Evolutionary conservation across 1,140 invertebrate genomes (phyloP), one percentile per base, ranked within the genome.

Genomic region (Phymorhynchus buccinoides): DNA sequence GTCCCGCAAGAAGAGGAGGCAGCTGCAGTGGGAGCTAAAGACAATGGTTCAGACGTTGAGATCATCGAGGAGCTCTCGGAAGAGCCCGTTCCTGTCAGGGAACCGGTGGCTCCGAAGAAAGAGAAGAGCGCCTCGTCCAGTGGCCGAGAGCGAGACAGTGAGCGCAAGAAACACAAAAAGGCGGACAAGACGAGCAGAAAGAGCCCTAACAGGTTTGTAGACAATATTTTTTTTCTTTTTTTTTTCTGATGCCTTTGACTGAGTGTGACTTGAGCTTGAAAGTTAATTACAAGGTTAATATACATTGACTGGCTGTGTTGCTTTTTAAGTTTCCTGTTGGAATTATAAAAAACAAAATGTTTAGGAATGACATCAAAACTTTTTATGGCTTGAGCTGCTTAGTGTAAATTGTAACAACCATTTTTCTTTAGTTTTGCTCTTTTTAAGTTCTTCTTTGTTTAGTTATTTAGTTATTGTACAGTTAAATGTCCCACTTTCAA

Each of bases 101-200:
- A 39, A 30, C 14, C 18, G 2, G 30, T 22, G 4, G 22, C n/a
- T 30, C 30, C 35, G 22, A 81, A 22, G n/a, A 80, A 7, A 32
- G 39, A 37, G 62, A 39, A 81, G 56, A n/a, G 37, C 14, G 18
- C 22, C 9, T 16, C 41, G 0, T 30, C 30, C 39, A n/a, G n/a
- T 12, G 75, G 37, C 1, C 30, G 71, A n/a, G 44, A 84, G 27
- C 37, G 48, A 27, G 80, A 81, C 44, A 18, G 52, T 37, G 27
- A 37, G 41, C n/a, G n/a, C n/a, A n/a, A n/a, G n/a, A 52, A 94
- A 37, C 92, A 92, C 86, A 92, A 94, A 88, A 93, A 73, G 89
- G 90, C 87, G 85, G 91, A 86, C 84, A 88, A 73, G 89, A 87
- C 84, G 32, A 80, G 44, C 37, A 79, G 80, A 48, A 85, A 80